These are phyloP conservation scores for Amniataba percoides DNA, from an alignment of 2,797 vertebrate species.

Conservation along the genomic window DNA sequence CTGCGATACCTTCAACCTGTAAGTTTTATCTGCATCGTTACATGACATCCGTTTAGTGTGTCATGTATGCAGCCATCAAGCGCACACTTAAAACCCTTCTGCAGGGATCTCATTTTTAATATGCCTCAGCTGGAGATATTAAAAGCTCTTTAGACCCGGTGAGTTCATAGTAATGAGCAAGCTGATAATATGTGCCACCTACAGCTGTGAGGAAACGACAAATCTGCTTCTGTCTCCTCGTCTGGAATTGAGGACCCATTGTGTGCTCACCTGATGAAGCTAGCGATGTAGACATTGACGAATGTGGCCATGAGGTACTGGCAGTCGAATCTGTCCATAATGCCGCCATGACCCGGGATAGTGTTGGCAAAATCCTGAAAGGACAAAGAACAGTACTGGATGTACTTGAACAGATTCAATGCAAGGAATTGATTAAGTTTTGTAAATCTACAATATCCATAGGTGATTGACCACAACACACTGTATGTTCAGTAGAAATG, in stretches of 20 bases:
- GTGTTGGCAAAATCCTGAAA: constrained; percentile 97
- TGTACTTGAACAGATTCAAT: neutral
- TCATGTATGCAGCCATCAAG: neutral
- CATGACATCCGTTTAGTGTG: neutral
- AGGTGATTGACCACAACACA: neutral
- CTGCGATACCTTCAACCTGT: neutral
- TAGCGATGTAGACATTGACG: constrained; percentile 98
- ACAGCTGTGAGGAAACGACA: neutral
- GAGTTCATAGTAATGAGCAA: neutral
- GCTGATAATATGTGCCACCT: neutral
- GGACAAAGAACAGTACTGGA: neutral
- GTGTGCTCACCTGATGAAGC: constrained; percentile 94
- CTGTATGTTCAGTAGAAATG: neutral
- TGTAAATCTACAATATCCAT: neutral
- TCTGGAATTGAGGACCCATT: neutral
- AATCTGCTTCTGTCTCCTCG: neutral
- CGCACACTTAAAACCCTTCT: neutral
- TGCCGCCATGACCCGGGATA: constrained; percentile 97
- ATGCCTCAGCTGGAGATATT: neutral
- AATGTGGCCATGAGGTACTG: constrained; percentile 99
- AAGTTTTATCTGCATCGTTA: neutral
- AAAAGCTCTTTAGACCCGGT: neutral
- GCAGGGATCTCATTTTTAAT: neutral
- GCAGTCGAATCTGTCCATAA: constrained; percentile 99
- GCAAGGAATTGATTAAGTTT: neutral